Base-by-base conservation (phyloP, 2,113 vertebrate genomes). In the Lampris megalopsis region DNA sequence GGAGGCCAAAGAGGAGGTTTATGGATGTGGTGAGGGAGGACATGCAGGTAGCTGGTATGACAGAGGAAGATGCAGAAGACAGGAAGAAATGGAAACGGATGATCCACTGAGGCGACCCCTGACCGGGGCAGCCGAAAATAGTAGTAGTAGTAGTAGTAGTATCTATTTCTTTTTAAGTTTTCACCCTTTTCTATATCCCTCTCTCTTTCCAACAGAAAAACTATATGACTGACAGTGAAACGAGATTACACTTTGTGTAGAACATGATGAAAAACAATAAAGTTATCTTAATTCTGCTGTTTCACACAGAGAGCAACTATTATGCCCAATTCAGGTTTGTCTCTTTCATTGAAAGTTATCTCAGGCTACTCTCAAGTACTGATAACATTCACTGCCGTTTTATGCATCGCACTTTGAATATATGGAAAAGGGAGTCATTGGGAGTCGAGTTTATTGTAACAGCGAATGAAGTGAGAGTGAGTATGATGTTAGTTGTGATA, bases 401-500 rank as follows among this genome's bases (percentile, higher is more conserved):
- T 79, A 72, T 73, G 38, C 0, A 7, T 49, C 57, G 11, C 38
- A 49, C 70, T 92, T 92, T 91, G 83, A 84, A 87, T 91, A 88
- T 82, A 89, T 89, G 86, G 24, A 90, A 88, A 90, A 38, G 11
- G 59, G 79, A 64, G 65, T 41, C 67, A 82, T 79, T 48, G 79
- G 68, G 43, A 70, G 68, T 9, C 52, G 58, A 75, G 82, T 82
- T 60, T 38, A 41, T 59, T 62, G 2, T 1, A 63, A 0, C 54
- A n/a, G 50, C 48, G 59, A 73, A 76, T 60, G 75, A 80, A 59
- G 41, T 37, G 36, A 49, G 58, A 50, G 72, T 68, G 79, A 76
- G 81, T 9, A 8, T 38, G 69, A 85, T 80, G 56, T 3, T 45
- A 57, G 54, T 47, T 38, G 6, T 11, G 71, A 75, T 63, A 81